These are phyloP conservation scores for Aleiodes leptofemur DNA, from an alignment of 2,888 invertebrate species.

Conservation along the genomic window DNA sequence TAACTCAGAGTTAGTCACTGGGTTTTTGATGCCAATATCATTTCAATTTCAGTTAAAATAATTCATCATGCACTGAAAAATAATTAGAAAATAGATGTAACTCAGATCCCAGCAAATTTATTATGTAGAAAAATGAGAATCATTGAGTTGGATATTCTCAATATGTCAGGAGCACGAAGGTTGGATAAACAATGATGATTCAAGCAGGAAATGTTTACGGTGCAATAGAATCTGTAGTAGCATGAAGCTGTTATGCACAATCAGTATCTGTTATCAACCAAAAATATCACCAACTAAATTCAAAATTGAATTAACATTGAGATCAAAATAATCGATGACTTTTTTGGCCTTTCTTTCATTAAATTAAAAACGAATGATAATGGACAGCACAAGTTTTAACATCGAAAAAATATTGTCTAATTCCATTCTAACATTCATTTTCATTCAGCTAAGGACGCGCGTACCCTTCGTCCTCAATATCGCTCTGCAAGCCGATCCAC, in stretches of 20 bases:
- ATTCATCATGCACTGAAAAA: too few relatives aligned
- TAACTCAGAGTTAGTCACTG: too few relatives aligned
- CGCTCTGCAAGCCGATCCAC: conserved; percentile 89
- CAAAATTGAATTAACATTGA: background rate
- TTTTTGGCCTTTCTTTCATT: background rate
- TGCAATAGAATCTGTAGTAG: conserved; percentile 24
- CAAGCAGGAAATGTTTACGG: background rate
- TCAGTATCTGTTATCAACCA: background rate
- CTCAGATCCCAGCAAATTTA: background rate
- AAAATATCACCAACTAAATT: background rate
- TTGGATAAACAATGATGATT: background rate
- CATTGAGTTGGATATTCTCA: background rate
- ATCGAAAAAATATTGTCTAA: background rate
- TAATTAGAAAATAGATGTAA: too few relatives aligned
- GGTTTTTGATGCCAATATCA: too few relatives aligned
- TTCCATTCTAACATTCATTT: background rate
- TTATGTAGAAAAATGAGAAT: background rate
- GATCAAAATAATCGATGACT: too few relatives aligned
- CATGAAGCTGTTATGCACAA: conserved; percentile 15
- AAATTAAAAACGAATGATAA: conserved; percentile 28
- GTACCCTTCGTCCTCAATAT: conserved; percentile 83
- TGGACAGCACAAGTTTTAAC: conserved; percentile 21
- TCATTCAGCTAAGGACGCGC: conserved; percentile 58
- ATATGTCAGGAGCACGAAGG: conserved; percentile 9
- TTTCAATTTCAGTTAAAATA: too few relatives aligned